These are phyloP conservation scores for Mycalesis mineus DNA, from an alignment of 2,888 invertebrate genomes.

Conservation along the genomic window DNA sequence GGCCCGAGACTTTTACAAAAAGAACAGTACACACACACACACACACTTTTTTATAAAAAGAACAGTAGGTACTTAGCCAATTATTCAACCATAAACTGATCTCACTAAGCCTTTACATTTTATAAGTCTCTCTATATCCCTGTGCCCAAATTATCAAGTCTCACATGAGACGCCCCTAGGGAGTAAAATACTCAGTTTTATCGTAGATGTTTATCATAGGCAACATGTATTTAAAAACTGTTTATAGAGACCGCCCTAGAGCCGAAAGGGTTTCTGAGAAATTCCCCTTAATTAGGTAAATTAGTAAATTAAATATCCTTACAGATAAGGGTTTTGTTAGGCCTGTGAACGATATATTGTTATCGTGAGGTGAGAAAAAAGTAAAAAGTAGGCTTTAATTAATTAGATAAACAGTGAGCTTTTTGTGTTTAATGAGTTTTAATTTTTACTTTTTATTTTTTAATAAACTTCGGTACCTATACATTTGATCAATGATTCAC, in stretches of 20 bases:
- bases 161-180: too few species aligned
- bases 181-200: not conserved
- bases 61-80: too few species aligned
- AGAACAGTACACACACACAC: too few species aligned
- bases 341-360: conserved; percentile 16
- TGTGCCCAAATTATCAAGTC: too few species aligned
- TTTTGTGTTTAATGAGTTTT: not conserved
- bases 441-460: too few species aligned
- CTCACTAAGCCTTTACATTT: too few species aligned
- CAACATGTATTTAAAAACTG: not conserved
- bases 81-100: too few species aligned
- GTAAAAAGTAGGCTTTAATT: not conserved
- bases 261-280: conserved; percentile 39
- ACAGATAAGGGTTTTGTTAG: conserved; percentile 39
- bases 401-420: not conserved
- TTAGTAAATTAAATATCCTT: conserved; percentile 45
- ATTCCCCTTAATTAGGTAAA: conserved; percentile 40
- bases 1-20: too few species aligned
- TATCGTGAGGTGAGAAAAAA: conserved; percentile 23
- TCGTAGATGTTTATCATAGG: not conserved
- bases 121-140: too few species aligned
- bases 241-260: conserved; percentile 15
- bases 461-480: too few species aligned
- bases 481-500: too few species aligned
- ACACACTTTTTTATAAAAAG: too few species aligned